Evolutionary conservation across 2,113 vertebrate species (phyloP).

Genomic region (Hypomesus transpacificus): DNA sequence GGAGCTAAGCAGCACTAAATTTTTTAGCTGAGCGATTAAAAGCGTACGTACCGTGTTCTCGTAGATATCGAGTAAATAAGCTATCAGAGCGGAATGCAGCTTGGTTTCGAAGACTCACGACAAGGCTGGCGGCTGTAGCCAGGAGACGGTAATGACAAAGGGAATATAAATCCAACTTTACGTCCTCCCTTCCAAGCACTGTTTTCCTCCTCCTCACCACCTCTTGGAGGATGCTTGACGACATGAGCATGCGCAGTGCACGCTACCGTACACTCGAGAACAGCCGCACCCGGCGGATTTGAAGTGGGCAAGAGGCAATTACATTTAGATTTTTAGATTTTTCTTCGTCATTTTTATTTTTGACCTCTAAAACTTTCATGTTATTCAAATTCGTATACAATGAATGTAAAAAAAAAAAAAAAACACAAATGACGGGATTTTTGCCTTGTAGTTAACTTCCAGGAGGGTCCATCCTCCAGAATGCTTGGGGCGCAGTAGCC

Average conservation of each 20-base stretch:
- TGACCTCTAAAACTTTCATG: background rate
- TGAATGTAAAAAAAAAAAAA: no score
- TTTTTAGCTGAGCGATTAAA: background rate
- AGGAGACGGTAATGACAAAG: slow-evolving; percentile 13
- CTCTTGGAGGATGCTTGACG: slow-evolving; percentile 39
- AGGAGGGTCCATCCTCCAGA: background rate
- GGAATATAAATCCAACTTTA: slow-evolving; percentile 55
- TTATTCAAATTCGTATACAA: background rate
- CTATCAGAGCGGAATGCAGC: background rate
- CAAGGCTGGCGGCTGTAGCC: background rate
- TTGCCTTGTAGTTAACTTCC: no score
- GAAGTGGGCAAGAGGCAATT: background rate
- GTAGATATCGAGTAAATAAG: slow-evolving; percentile 2
- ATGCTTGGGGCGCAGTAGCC: background rate
- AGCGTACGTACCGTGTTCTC: slow-evolving; percentile 45
- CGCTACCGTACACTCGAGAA: slow-evolving; percentile 18
- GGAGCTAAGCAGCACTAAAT: slow-evolving; percentile 14
- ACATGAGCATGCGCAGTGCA: slow-evolving; percentile 56
- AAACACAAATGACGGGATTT: no score
- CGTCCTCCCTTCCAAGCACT: slow-evolving; percentile 32
- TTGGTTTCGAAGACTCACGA: slow-evolving; percentile 10
- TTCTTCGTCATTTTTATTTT: no score
- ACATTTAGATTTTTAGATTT: no score
- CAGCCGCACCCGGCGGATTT: slow-evolving; percentile 27
- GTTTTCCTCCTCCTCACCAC: slow-evolving; percentile 51